Evolutionary conservation across 2,113 vertebrate species (phyloP).

Genomic region (Sorex fumeus): DNA sequence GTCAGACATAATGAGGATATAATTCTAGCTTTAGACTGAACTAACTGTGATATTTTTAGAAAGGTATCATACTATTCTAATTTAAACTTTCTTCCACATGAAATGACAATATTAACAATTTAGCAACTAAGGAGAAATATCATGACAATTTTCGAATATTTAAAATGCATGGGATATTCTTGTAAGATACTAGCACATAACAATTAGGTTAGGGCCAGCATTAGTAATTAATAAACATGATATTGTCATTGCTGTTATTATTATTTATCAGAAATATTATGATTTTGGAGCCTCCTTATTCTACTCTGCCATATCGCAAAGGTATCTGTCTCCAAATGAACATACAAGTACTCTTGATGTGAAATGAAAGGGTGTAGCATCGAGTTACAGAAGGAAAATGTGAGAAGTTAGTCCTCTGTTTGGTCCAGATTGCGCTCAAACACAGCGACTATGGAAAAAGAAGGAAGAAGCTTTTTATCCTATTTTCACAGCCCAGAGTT

Average conservation of each 20-base stretch:
- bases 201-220: neutral
- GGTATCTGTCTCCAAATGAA: neutral
- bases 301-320: neutral
- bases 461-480: neutral
- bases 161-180: too few relatives aligned
- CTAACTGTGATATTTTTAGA: too few relatives aligned
- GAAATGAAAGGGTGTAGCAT: neutral
- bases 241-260: neutral
- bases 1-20: too few relatives aligned
- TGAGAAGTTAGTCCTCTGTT: neutral
- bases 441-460: neutral
- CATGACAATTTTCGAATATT: too few relatives aligned
- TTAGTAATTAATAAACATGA: slow-evolving; percentile 39
- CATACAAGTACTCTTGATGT: neutral
- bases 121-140: too few relatives aligned
- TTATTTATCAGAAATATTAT: neutral
- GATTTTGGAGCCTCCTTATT: neutral
- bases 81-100: too few relatives aligned
- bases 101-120: too few relatives aligned
- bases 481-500: neutral
- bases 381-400: neutral
- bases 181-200: neutral
- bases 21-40: too few relatives aligned
- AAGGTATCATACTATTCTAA: too few relatives aligned
- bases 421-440: too few relatives aligned